Conservation (phyloP, 1,140 invertebrate species). For the Wiebesia pumilae region DNA sequence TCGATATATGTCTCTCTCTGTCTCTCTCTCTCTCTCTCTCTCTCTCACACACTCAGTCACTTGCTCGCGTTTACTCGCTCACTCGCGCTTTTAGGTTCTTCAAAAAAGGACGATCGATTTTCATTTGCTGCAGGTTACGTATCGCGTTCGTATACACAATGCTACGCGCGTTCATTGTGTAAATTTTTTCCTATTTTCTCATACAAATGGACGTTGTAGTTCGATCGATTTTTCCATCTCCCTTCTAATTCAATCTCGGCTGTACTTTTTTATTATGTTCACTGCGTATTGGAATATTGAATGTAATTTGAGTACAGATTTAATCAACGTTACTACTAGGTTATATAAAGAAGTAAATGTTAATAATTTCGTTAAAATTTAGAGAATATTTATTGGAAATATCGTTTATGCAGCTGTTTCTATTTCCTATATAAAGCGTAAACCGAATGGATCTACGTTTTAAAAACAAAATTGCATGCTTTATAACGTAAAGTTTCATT, state of each 20-base stretch:
- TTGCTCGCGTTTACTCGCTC: not conserved
- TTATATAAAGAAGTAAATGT: not conserved
- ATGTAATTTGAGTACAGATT: slow-evolving; percentile 16
- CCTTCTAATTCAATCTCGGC: slow-evolving; percentile 13
- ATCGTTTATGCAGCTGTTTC: no score
- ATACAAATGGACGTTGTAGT: slow-evolving; percentile 14
- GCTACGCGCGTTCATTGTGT: slow-evolving; percentile 19
- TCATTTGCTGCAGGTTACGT: slow-evolving; percentile 43
- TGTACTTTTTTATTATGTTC: slow-evolving; percentile 9
- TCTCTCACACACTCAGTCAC: no score
- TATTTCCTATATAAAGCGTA: no score
- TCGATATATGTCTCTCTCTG: not conserved
- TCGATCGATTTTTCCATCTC: slow-evolving; percentile 46
- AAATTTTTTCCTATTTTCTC: slow-evolving; percentile 28
- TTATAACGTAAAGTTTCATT: no score
- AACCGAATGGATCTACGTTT: no score
- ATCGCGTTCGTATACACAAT: slow-evolving; percentile 12
- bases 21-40: not conserved
- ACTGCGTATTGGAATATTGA: not conserved
- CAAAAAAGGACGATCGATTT: slow-evolving; percentile 47
- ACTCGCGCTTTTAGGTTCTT: not conserved
- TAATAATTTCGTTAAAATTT: not conserved
- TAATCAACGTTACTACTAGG: not conserved
- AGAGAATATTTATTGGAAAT: not conserved
- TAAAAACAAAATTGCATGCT: no score